These are phyloP conservation scores for Parapsyche elsis DNA, from an alignment of 1,140 invertebrate species.

Conservation along the genomic window DNA sequence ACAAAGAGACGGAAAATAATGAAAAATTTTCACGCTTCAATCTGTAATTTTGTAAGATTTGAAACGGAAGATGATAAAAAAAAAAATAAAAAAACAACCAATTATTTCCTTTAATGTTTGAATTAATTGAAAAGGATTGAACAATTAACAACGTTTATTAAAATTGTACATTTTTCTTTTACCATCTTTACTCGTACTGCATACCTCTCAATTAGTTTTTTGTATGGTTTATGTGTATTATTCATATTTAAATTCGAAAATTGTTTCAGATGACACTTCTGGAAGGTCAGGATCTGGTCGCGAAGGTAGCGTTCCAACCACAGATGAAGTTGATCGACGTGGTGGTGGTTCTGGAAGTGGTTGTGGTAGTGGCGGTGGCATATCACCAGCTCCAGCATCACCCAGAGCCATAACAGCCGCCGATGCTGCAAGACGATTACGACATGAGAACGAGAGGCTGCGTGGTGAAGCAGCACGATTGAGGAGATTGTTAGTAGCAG, in stretches of 20 bases:
- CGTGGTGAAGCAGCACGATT: slow-evolving; percentile 67
- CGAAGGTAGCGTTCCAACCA: slow-evolving; percentile 39
- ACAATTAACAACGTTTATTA: no score
- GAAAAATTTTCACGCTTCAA: slow-evolving; percentile 11
- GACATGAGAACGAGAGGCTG: slow-evolving; percentile 74
- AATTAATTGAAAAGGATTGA: no score
- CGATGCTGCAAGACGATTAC: slow-evolving; percentile 68
- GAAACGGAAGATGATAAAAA: no score
- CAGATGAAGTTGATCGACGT: slow-evolving; percentile 26
- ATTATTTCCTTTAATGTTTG: no score
- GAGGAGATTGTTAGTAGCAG: slow-evolving; percentile 69
- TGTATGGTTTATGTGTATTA: not conserved
- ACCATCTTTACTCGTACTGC: no score
- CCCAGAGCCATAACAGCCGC: slow-evolving; percentile 64
- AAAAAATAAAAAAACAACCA: no score
- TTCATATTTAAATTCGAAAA: not conserved
- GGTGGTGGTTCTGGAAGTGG: slow-evolving; percentile 58
- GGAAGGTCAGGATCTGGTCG: slow-evolving; percentile 52
- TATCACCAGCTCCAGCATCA: slow-evolving; percentile 60
- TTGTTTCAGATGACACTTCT: slow-evolving; percentile 52
- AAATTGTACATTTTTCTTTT: no score
- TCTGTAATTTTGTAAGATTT: not conserved
- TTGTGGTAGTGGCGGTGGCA: slow-evolving; percentile 62
- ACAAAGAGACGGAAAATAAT: slow-evolving; percentile 13
- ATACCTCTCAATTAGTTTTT: not conserved